phyloP scores from a whole-genome alignment of 2,888 invertebrate species.

The Drosophila anceps region DNA sequence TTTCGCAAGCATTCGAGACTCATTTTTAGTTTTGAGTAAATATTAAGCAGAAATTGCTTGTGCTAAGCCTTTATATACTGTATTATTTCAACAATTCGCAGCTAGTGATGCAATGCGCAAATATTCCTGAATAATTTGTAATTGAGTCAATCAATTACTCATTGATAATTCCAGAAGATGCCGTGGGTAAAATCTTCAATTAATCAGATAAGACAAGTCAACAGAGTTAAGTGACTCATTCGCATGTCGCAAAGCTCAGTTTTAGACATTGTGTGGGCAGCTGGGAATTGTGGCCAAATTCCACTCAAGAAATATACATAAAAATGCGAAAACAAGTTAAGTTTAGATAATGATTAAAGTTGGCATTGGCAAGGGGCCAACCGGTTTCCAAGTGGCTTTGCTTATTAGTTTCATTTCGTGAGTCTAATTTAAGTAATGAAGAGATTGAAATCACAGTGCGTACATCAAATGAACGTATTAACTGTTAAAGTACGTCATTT shows the following conservation, averaged over 20 bases:
- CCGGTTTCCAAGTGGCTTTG: constrained; percentile 6
- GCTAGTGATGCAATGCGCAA: neutral
- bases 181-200: neutral
- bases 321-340: neutral
- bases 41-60: no score
- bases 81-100: neutral
- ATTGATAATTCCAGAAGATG: neutral
- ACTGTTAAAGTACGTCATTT: constrained; percentile 17
- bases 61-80: neutral
- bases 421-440: constrained; percentile 9
- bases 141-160: constrained; percentile 2
- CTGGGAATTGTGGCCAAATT: neutral
- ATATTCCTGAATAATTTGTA: neutral
- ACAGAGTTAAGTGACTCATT: constrained; percentile 11
- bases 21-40: neutral
- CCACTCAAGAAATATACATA: neutral
- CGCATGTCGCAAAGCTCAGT: neutral
- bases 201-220: neutral
- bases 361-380: constrained; percentile 4
- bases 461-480: neutral
- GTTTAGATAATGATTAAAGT: neutral
- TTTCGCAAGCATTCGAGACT: neutral
- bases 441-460: neutral
- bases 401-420: constrained; percentile 3
- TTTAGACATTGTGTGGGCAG: neutral